These are phyloP conservation scores for Toxotes jaculatrix DNA, from an alignment of 2,113 vertebrate genomes.

Conservation along the genomic window DNA sequence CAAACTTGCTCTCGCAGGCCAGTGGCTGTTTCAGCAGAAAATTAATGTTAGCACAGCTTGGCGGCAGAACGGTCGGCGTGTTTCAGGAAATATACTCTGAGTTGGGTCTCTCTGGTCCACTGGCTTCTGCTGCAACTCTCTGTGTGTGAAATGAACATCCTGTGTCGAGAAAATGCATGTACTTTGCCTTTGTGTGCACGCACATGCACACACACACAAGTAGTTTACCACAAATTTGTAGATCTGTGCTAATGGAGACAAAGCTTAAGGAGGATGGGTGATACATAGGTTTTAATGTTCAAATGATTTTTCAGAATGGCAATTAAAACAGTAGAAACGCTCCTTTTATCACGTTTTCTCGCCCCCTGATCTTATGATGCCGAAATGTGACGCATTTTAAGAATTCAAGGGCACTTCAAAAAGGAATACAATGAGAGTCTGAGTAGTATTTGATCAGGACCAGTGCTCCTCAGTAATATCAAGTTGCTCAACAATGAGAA, in stretches of 20 bases:
- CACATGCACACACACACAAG: background rate
- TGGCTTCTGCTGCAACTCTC: slow-evolving; percentile 68
- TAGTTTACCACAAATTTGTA: slow-evolving; percentile 24
- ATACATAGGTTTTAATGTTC: background rate
- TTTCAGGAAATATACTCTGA: slow-evolving; percentile 77
- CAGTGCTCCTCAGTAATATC: slow-evolving; percentile 50
- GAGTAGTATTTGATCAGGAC: slow-evolving; percentile 52
- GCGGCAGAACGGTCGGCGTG: slow-evolving; percentile 69
- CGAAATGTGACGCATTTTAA: slow-evolving; percentile 39
- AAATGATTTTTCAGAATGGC: slow-evolving; percentile 12
- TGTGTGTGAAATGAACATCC: slow-evolving; percentile 69
- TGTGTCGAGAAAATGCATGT: slow-evolving; percentile 28
- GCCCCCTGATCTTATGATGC: background rate
- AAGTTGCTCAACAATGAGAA: slow-evolving; percentile 61
- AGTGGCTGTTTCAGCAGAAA: slow-evolving; percentile 85
- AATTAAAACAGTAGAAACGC: background rate
- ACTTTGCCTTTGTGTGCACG: slow-evolving; percentile 10
- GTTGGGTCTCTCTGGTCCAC: slow-evolving; percentile 71
- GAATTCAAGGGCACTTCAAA: slow-evolving; percentile 48
- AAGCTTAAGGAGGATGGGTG: background rate
- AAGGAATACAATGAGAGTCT: slow-evolving; percentile 14
- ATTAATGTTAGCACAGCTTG: slow-evolving; percentile 83
- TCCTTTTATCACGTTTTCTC: slow-evolving; percentile 21
- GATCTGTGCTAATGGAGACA: slow-evolving; percentile 10
- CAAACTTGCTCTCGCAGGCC: slow-evolving; percentile 80